Evolutionary conservation across 2,888 invertebrate species (phyloP).

Genomic region (Polyploca ridens): DNA sequence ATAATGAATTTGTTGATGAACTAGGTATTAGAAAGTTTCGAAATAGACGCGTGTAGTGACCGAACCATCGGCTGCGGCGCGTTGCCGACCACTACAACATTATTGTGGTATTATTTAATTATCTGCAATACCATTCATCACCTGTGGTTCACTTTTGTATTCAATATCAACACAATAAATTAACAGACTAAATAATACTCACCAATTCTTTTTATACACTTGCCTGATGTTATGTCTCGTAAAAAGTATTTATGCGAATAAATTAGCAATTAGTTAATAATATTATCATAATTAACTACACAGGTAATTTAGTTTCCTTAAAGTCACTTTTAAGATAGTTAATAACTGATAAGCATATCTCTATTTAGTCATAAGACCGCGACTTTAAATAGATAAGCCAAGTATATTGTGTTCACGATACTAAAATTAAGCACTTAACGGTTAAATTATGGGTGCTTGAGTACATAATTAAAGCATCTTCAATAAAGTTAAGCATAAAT

Average conservation of each 20-base stretch:
- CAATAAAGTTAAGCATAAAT: slow-evolving; percentile 73
- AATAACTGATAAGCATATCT: not conserved
- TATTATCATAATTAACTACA: not conserved
- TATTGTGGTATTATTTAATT: slow-evolving; percentile 39
- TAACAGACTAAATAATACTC: no score
- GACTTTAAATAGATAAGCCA: slow-evolving; percentile 4
- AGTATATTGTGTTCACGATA: slow-evolving; percentile 28
- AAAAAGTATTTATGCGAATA: not conserved
- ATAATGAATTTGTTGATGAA: slow-evolving; percentile 85
- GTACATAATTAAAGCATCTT: slow-evolving; percentile 65
- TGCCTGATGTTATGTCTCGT: not conserved
- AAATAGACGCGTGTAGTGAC: slow-evolving; percentile 80
- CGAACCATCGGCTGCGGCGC: slow-evolving; percentile 48
- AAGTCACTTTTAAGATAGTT: not conserved
- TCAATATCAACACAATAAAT: not conserved
- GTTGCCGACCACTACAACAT: slow-evolving; percentile 21
- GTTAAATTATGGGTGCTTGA: slow-evolving; percentile 43
- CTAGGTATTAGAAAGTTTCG: slow-evolving; percentile 82
- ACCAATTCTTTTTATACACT: no score
- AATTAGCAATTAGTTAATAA: not conserved
- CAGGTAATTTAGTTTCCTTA: not conserved
- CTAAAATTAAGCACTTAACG: slow-evolving; percentile 45
- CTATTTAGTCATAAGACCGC: not conserved
- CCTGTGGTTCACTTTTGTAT: not conserved
- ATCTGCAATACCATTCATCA: not conserved